Conservation (phyloP, 2,797 vertebrate species). For the Melanotaenia trifasciata region DNA sequence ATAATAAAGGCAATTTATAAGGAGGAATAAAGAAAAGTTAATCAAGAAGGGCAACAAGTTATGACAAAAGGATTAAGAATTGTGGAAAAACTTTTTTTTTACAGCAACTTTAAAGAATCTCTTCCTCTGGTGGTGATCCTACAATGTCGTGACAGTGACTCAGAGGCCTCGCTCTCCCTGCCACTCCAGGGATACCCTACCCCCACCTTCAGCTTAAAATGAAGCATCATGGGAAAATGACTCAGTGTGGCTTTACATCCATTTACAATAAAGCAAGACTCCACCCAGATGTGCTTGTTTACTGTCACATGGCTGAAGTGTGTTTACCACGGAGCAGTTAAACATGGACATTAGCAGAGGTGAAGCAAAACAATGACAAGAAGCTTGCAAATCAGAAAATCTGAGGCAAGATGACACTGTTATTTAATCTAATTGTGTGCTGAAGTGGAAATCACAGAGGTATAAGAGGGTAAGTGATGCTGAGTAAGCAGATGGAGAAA, state of each 20-base stretch:
- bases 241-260: slow-evolving; percentile 40
- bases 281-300: slow-evolving; percentile 1
- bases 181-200: slow-evolving; percentile 51
- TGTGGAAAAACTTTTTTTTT: not conserved
- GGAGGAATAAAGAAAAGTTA: not conserved
- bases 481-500: slow-evolving; percentile 21
- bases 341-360: slow-evolving; percentile 5
- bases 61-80: not conserved
- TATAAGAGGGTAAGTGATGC: slow-evolving; percentile 18
- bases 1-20: slow-evolving; percentile 26
- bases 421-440: slow-evolving; percentile 36
- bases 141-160: slow-evolving; percentile 69
- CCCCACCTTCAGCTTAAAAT: slow-evolving; percentile 25
- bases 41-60: not conserved
- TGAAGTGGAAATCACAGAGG: slow-evolving; percentile 19
- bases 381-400: slow-evolving; percentile 30
- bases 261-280: slow-evolving; percentile 13
- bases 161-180: slow-evolving; percentile 52
- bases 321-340: slow-evolving; percentile 8
- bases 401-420: slow-evolving; percentile 5
- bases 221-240: slow-evolving; percentile 69
- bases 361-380: slow-evolving; percentile 4
- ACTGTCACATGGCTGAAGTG: slow-evolving; percentile 1
- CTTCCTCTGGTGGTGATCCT: slow-evolving; percentile 15
- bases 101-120: slow-evolving; percentile 26